Percentiles rank a stretch among this genome's conserved stretches.
Evolutionary conservation across 2,888 invertebrate genomes (phyloP).

Genomic region (Cabera pusaria): DNA sequence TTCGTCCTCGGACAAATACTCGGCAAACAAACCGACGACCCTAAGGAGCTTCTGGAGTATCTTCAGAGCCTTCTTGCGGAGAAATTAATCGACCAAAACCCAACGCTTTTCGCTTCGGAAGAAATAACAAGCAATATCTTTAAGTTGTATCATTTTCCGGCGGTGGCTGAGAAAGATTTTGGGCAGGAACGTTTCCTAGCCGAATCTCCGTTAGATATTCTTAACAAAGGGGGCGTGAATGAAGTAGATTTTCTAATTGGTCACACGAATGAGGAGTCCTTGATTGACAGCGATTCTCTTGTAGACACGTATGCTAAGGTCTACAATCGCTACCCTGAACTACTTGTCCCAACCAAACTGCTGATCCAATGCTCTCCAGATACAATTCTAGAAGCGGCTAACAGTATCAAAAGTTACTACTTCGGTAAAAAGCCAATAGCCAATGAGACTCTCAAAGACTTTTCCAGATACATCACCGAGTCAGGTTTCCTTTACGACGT

Average conservation of each 20-base stretch:
- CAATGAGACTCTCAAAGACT: slow-evolving; percentile 37
- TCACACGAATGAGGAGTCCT: slow-evolving; percentile 86
- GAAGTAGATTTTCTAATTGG: slow-evolving; percentile 87
- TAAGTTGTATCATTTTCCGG: slow-evolving; percentile 48
- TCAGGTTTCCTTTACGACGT: slow-evolving; percentile 36
- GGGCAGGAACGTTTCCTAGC: slow-evolving; percentile 46
- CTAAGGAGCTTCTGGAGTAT: slow-evolving; percentile 4
- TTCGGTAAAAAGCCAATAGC: slow-evolving; percentile 40
- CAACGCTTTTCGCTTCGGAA: slow-evolving; percentile 42
- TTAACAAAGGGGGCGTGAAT: slow-evolving; percentile 66
- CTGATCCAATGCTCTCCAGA: slow-evolving; percentile 31
- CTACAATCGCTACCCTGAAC: slow-evolving; percentile 42
- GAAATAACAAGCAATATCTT: slow-evolving; percentile 33
- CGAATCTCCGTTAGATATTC: slow-evolving; percentile 36
- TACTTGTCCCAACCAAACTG: slow-evolving; percentile 47
- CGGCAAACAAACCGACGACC: slow-evolving; percentile 10
- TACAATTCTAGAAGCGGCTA: slow-evolving; percentile 39
- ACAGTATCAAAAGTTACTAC: slow-evolving; percentile 45
- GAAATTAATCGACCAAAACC: slow-evolving; percentile 38
- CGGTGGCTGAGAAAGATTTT: slow-evolving; percentile 55
- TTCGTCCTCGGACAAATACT: slow-evolving; percentile 11
- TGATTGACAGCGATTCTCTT: slow-evolving; percentile 29
- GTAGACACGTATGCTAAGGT: slow-evolving; percentile 23
- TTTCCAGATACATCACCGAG: slow-evolving; percentile 39
- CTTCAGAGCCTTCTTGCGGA: slow-evolving; percentile 17